Base-by-base conservation (phyloP, 2,113 vertebrate genomes). In the Paradisaea rubra region DNA sequence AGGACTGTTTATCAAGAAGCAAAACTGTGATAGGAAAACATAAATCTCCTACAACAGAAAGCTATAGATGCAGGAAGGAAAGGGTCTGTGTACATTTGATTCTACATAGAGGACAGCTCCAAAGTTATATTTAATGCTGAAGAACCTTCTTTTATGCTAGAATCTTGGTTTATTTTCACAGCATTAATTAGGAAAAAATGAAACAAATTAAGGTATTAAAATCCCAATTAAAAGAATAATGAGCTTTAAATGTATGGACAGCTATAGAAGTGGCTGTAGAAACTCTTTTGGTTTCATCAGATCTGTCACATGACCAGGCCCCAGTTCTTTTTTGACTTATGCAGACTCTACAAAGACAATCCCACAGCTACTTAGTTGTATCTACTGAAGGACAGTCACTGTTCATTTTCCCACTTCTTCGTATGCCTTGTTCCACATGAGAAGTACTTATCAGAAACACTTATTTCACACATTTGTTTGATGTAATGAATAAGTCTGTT, bases 381-480 rank as follows among this genome's bases (percentile, higher is more conserved):
- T 35, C 37, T 64, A 45, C 31, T 71, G 56, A 66, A 86, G 81
- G 85, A 64, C 41, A 94, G 73, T 33, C 64, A 78, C 44, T 71
- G 52, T 24, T 94, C 88, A 71, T 88, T 94, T 70, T 88, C 25
- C 64, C 69, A 31, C 35, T 89, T 89, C 59, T 90, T 93, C 25
- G 3, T 68, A 49, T 42, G 44, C 56, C 37, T 85, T 24, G 4
- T 90, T 90, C 73, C 64, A 94, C 60, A 25, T 86, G 49, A 31
- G 12, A 86, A 88, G 76, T 53, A 56, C 85, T 95, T 90, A 83
- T 37, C 74, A 83, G 76, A 77, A 91, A 81, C 91, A 83, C 80
- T 90, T 77, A 91, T 12, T 88, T 76, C 65, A 86, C 60, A 4
- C 91, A 93, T 86, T 81, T 95, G 45, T 65, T 81, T 88, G 76